Percentiles rank a stretch among this genome's conserved stretches.
Evolutionary conservation across 2,888 invertebrate genomes (phyloP).

Genomic region (Embidobia sp.): DNA sequence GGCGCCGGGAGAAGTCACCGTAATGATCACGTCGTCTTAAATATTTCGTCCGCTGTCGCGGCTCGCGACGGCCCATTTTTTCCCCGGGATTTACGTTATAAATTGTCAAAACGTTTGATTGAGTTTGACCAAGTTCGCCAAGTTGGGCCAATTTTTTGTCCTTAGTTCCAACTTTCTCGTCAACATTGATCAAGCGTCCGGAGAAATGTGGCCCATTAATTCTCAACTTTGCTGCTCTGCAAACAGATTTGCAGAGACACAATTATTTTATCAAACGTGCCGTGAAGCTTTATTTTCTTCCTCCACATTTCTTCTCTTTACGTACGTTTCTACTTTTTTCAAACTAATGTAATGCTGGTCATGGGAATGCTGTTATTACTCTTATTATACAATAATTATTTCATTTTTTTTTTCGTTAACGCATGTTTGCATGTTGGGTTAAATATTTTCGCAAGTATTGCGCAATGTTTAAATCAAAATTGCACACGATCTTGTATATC

Average conservation of each 20-base stretch:
- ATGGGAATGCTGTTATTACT: too few species aligned
- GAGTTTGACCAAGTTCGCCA: conserved; percentile 6
- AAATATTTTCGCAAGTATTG: too few species aligned
- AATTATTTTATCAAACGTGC: conserved; percentile 17
- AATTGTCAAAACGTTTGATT: conserved; percentile 20
- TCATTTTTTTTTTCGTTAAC: too few species aligned
- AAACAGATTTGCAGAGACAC: conserved; percentile 23
- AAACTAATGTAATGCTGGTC: too few species aligned
- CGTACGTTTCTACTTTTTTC: too few species aligned
- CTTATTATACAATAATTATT: too few species aligned
- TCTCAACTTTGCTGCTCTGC: conserved; percentile 4
- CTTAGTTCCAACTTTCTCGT: conserved; percentile 6
- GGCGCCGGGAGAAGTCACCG: too few species aligned
- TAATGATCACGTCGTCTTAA: neutral
- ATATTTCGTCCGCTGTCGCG: too few species aligned
- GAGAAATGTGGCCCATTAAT: conserved; percentile 29
- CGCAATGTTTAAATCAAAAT: too few species aligned
- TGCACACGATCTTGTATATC: too few species aligned
- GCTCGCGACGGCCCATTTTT: too few species aligned
- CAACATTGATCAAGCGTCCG: conserved; percentile 21
- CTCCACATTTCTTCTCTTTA: neutral
- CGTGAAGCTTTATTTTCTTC: neutral
- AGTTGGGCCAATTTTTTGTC: conserved; percentile 2
- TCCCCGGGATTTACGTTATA: neutral
- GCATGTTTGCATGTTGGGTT: too few species aligned